Evolutionary conservation across 2,797 vertebrate genomes (phyloP).

Genomic region (Ctenosaura bakeri): DNA sequence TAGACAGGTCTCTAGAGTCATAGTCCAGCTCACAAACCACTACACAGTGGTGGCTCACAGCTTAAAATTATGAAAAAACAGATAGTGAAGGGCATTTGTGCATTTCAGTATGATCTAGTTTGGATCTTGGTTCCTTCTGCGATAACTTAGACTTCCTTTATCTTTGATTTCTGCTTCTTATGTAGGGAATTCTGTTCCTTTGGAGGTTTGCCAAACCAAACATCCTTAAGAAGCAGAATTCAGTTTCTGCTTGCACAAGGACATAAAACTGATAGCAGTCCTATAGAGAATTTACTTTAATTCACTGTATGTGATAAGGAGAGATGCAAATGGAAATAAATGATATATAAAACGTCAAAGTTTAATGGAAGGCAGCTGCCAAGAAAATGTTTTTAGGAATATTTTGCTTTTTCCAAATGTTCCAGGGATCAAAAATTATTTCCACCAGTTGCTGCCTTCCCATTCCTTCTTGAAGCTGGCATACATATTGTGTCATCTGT

Average conservation of each 20-base stretch:
- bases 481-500: conserved; percentile 12
- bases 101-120: background rate
- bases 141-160: background rate
- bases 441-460: background rate
- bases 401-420: conserved; percentile 10
- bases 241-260: background rate
- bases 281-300: background rate
- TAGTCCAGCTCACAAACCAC: too few species aligned
- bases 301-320: background rate
- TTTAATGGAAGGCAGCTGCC: conserved; percentile 26
- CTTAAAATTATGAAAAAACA: background rate
- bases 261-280: background rate
- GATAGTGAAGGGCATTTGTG: background rate
- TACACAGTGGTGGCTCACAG: too few species aligned
- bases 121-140: background rate
- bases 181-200: background rate
- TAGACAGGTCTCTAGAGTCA: too few species aligned
- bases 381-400: conserved; percentile 18
- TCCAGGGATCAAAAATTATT: conserved; percentile 12
- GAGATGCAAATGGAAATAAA: background rate
- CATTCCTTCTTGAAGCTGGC: conserved; percentile 12
- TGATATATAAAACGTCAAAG: background rate
- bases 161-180: background rate
- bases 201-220: background rate
- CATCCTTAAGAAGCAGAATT: background rate